Evolutionary conservation across 2,113 vertebrate species (phyloP).

Genomic region (Gymnarchus niloticus): DNA sequence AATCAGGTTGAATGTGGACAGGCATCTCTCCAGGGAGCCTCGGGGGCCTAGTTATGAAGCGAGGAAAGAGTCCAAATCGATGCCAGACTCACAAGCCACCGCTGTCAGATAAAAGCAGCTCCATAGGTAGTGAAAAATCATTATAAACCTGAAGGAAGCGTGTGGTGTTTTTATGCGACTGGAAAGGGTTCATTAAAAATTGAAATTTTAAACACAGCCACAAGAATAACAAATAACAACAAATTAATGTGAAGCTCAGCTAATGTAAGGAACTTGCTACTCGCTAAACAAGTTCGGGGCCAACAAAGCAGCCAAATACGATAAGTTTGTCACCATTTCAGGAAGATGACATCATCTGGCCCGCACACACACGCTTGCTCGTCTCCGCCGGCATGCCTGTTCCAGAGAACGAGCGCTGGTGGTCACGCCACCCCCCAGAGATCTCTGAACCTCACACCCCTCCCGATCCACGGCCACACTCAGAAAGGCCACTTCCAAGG

Average conservation of each 20-base stretch:
- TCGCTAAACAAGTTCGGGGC: neutral
- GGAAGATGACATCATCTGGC: too few relatives aligned
- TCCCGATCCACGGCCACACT: neutral
- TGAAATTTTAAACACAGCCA: neutral
- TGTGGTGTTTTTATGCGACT: neutral
- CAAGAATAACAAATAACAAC: neutral
- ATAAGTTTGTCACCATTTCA: too few relatives aligned
- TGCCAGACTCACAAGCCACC: neutral
- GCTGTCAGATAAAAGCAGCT: neutral
- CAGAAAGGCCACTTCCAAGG: conserved; percentile 16
- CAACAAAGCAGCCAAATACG: too few relatives aligned
- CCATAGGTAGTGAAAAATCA: neutral
- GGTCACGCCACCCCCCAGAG: neutral
- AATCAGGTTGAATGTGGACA: neutral
- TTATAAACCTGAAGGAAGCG: neutral
- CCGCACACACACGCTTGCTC: neutral
- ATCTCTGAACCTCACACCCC: neutral
- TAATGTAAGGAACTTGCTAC: neutral
- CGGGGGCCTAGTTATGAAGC: neutral
- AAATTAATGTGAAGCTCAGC: neutral
- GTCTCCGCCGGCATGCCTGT: too few relatives aligned
- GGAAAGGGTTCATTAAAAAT: neutral
- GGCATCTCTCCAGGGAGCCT: neutral
- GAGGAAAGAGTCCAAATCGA: neutral
- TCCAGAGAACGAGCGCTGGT: neutral